phyloP scores from a whole-genome alignment of 2,888 invertebrate species.

The Suillia variegata region DNA sequence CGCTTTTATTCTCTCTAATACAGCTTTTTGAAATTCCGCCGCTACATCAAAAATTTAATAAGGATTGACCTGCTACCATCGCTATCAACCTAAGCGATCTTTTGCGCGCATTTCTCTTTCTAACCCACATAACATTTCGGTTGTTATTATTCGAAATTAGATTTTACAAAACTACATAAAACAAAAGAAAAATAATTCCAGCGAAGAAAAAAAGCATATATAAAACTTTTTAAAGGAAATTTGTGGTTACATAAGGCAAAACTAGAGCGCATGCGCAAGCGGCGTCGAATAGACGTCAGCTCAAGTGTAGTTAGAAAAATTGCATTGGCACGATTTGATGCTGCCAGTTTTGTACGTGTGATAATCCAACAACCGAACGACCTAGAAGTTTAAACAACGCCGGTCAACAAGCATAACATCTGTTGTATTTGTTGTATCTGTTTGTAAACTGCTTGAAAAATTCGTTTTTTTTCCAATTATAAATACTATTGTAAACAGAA shows the following conservation, averaged over 20 bases:
- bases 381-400: background rate
- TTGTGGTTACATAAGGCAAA: too few species aligned
- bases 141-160: background rate
- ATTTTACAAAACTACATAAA: background rate
- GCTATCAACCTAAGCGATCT: background rate
- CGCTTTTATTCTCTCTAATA: too few species aligned
- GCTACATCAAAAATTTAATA: too few species aligned
- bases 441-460: too few species aligned
- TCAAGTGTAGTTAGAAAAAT: background rate
- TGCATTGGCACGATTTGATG: background rate
- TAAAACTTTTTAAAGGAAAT: too few species aligned
- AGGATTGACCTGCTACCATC: background rate
- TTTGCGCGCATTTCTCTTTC: background rate
- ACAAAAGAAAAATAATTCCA: background rate
- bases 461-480: too few species aligned
- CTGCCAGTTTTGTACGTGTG: background rate
- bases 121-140: background rate
- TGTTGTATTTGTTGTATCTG: too few species aligned
- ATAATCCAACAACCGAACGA: background rate
- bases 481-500: too few species aligned
- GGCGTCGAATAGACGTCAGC: slow-evolving; percentile 1
- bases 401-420: background rate
- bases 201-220: too few species aligned
- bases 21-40: too few species aligned
- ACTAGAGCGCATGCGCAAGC: background rate